Conservation (phyloP, 2,113 vertebrate species). For the Mugil cephalus region DNA sequence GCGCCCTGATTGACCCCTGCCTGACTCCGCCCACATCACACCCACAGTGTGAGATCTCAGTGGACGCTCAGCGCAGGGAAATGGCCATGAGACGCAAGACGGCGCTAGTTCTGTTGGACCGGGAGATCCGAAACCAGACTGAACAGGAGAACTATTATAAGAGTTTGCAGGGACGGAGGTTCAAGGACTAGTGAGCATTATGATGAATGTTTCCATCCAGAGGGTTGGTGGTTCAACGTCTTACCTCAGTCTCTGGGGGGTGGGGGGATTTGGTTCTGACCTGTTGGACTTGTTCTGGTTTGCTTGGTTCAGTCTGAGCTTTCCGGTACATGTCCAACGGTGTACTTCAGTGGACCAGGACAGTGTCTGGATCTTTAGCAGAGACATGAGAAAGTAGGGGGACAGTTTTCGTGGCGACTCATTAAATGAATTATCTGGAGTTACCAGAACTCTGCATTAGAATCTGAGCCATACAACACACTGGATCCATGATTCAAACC, state of each 20-base stretch:
- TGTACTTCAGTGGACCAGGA: too few relatives aligned
- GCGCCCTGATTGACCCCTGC: slow-evolving; percentile 82
- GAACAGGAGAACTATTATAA: slow-evolving; percentile 90
- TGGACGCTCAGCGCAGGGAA: slow-evolving; percentile 78
- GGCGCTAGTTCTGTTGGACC: slow-evolving; percentile 74
- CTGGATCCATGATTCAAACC: background rate
- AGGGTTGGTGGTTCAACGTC: too few relatives aligned
- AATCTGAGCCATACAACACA: background rate
- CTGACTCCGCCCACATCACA: slow-evolving; percentile 12
- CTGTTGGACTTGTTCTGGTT: too few relatives aligned
- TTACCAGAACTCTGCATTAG: background rate
- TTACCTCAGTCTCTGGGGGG: too few relatives aligned
- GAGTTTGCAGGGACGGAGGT: slow-evolving; percentile 86
- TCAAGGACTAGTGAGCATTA: slow-evolving; percentile 79
- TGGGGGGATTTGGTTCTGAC: too few relatives aligned
- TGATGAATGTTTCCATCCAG: too few relatives aligned
- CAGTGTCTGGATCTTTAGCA: too few relatives aligned
- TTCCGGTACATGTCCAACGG: too few relatives aligned
- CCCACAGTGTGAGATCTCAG: slow-evolving; percentile 73
- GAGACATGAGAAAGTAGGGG: background rate
- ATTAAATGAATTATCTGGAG: background rate
- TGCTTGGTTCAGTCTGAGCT: too few relatives aligned
- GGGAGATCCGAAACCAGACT: slow-evolving; percentile 65
- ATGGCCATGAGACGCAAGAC: slow-evolving; percentile 89
- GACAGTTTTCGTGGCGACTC: slow-evolving; percentile 29